Evolutionary conservation across 2,888 invertebrate species (phyloP).

Genomic region (Orgyia antiqua): DNA sequence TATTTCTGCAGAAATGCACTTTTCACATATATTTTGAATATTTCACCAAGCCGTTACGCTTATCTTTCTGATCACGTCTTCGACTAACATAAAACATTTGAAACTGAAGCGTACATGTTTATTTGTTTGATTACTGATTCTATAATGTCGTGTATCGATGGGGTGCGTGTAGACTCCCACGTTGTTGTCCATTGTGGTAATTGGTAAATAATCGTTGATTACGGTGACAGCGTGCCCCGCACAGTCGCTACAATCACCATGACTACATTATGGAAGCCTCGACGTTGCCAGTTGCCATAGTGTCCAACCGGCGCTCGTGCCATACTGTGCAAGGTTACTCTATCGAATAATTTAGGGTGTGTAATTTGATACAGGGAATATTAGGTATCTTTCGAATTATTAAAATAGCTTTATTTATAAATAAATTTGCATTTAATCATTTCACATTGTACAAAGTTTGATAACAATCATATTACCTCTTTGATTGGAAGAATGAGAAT

Average conservation of each 20-base stretch:
- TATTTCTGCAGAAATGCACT: constrained; percentile 29
- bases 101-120: constrained; percentile 11
- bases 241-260: constrained; percentile 39
- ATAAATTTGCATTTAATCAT: no score
- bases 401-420: no score
- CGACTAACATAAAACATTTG: constrained; percentile 19
- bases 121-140: constrained; percentile 18
- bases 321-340: constrained; percentile 44
- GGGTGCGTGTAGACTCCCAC: constrained; percentile 36
- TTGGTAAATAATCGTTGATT: constrained; percentile 55
- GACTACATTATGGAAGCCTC: constrained; percentile 48
- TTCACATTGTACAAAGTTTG: no score
- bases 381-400: no score
- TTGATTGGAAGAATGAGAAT: no score
- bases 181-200: constrained; percentile 42
- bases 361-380: no score
- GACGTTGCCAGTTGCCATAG: constrained; percentile 37
- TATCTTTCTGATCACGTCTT: constrained; percentile 30
- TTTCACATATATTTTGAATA: constrained; percentile 29
- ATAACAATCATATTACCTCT: no score
- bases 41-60: constrained; percentile 29
- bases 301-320: constrained; percentile 27
- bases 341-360: constrained; percentile 3
- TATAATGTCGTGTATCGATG: constrained; percentile 26
- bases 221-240: constrained; percentile 33